Base-by-base conservation (phyloP, 2,113 vertebrate species). In the Asarcornis scutulata region DNA sequence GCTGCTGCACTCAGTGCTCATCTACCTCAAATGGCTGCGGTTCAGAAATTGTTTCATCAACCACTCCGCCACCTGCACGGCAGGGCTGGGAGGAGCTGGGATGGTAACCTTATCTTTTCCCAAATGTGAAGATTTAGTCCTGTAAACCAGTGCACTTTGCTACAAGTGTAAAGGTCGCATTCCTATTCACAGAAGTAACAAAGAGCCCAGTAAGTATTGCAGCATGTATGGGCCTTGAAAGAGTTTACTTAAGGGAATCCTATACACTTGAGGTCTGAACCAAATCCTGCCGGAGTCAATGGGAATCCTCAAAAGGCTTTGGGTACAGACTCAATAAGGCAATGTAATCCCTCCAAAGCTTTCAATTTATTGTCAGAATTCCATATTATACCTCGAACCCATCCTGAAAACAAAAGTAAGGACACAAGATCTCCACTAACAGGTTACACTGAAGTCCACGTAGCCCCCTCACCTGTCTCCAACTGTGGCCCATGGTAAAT, bases 251-350 rank as follows among this genome's bases (percentile, higher is more conserved):
- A 95, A 89, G 78, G 50, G 67, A 86, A 71, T 82, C 63, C 89
- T 88, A 62, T 66, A 87, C 17, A 91, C 87, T 95, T 85, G 75
- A 95, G 88, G 55, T 73, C 91, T 83, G 82, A 91, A 94, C 50
- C 72, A 96, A 96, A 97, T 96, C 93, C 93, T 68, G 36, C 71
- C 2, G 50, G 82, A 95, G 89, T 96, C 91, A 96, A 91, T 80
- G 75, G 89, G 63, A 92, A 80, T 60, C 50, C 82, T 95, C 91
- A 74, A 77, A 87, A 71, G 75, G 55, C 67, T 92, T 82, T 79
- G 84, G 71, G 36, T 71, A 79, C 81, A 88, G 87, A 85, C 93
- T 95, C 91, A 95, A 42, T 87, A 95, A 95, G 31, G 82, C 82
- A 89, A 27, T 58, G 55, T 95, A 95, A 96, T 96, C 89, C 91